These are phyloP conservation scores for Poeciliopsis turneri DNA, from an alignment of 2,797 vertebrate species.

Conservation along the genomic window DNA sequence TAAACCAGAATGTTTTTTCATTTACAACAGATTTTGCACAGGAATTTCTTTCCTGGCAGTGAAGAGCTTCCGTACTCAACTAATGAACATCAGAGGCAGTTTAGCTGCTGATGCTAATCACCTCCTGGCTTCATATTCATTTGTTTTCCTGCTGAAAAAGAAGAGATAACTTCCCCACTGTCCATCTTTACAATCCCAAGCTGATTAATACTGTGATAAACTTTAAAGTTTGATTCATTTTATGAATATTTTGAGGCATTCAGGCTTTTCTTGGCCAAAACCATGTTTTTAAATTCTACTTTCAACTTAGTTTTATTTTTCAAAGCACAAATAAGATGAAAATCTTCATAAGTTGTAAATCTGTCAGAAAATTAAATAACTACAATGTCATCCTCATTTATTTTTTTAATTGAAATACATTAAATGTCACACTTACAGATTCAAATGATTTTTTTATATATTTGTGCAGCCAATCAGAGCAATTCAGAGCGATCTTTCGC, in stretches of 20 bases:
- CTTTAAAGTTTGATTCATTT: neutral
- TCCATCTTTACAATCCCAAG: neutral
- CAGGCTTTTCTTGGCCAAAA: neutral
- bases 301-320: neutral
- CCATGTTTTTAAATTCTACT: neutral
- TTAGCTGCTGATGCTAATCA: neutral
- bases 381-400: neutral
- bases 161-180: neutral
- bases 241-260: neutral
- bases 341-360: neutral
- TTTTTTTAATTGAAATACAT: neutral
- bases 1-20: too few relatives aligned
- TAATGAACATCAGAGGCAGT: neutral
- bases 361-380: neutral
- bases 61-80: too few relatives aligned
- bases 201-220: neutral
- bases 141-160: neutral
- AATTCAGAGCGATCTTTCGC: neutral
- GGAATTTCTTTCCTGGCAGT: neutral
- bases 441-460: neutral
- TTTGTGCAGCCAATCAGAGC: neutral
- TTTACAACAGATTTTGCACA: neutral
- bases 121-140: neutral
- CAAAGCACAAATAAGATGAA: neutral
- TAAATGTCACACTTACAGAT: neutral